Base-by-base conservation (phyloP, 2,888 invertebrate genomes). In the Bellardia pandia region DNA sequence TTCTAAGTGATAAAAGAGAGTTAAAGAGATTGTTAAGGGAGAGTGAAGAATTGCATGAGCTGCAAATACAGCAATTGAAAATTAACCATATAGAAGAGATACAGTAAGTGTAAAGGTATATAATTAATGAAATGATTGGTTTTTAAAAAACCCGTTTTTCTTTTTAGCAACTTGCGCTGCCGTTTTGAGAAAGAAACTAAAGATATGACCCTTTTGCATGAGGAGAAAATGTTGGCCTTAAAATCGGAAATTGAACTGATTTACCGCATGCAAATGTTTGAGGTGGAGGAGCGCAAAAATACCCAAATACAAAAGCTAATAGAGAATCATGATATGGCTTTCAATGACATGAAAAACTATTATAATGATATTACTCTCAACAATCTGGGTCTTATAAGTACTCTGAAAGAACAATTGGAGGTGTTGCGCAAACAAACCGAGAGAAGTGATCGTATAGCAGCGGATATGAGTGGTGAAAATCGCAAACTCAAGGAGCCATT, bases 341-440 rank as follows among this genome's bases (percentile, higher is more conserved):
- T 98, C 92, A 95, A 96, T 62, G 98, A 98, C 92, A 96, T 99
- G 94, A 98, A 98, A 93, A 97, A 97, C 93, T 99, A 98, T 94
- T 99, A 98, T 92, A 98, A 98, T 91, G 98, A 98, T 90, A 98
- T 99, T 76, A 98, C 98, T 0, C 94, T 98, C 14, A 98, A 98
- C 93, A 99, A 99, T 94, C 94, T 99, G 89, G 97, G 98, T 0
- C 94, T 99, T 2, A 98, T 99, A 85, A 97, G 97, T 92, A 97
- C 97, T 89, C 94, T 99, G 51, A 99, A 98, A 94, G 97, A 97
- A 90, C 96, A 97, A 91, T 96, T 97, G 95, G 96, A 97, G 91
- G 95, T 95, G 77, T 94, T 96, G 74, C 96, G 96, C 90, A 96
- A 96, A 90, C 96, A 97, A 89, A 96, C 98, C 30, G 97, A 98